Evolutionary conservation across 2,113 vertebrate genomes (phyloP).

Genomic region (Heliornis fulica): DNA sequence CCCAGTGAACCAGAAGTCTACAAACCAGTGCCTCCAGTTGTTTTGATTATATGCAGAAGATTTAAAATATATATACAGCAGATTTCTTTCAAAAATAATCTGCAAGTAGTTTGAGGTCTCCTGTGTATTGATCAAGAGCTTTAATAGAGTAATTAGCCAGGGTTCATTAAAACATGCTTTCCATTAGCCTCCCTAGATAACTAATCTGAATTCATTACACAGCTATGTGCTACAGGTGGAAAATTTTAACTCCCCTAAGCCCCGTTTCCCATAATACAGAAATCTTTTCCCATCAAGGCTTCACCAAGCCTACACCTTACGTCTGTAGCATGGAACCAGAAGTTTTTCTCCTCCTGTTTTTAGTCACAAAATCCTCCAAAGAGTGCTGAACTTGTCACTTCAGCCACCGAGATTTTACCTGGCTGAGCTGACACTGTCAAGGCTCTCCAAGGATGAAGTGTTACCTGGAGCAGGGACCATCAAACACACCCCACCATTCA

Average conservation of each 20-base stretch:
- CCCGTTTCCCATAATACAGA: background rate
- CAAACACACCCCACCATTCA: background rate
- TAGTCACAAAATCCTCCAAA: background rate
- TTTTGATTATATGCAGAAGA: background rate
- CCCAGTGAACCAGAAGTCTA: background rate
- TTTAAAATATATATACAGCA: background rate
- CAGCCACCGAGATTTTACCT: background rate
- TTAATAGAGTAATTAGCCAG: conserved; percentile 42
- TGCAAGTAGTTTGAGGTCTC: background rate
- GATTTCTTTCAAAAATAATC: background rate
- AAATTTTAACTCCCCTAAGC: background rate
- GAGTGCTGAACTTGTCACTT: background rate
- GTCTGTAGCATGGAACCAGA: background rate
- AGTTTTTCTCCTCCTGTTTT: background rate
- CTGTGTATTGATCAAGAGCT: conserved; percentile 39
- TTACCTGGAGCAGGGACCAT: background rate
- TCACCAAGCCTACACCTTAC: background rate
- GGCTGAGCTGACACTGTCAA: background rate
- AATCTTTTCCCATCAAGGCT: background rate
- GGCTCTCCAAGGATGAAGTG: background rate
- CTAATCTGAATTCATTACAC: conserved; percentile 24
- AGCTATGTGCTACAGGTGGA: background rate
- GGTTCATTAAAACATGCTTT: conserved; percentile 41
- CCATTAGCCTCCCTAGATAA: conserved; percentile 2
- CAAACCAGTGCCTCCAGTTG: background rate